phyloP scores from a whole-genome alignment of 2,888 invertebrate species.

The Eupeodes luniger region DNA sequence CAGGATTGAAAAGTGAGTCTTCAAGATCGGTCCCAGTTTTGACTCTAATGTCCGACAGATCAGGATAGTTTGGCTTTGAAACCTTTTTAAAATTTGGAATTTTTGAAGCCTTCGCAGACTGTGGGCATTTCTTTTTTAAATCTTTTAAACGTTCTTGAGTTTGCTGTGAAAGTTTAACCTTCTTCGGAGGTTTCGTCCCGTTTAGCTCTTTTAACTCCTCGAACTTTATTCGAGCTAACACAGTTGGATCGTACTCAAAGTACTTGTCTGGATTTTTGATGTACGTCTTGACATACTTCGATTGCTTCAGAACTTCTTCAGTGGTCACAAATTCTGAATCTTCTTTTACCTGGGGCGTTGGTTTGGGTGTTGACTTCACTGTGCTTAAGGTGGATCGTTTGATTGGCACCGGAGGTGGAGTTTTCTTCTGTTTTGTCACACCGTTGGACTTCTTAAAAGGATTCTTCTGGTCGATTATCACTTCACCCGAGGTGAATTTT shows the following conservation, averaged over 20 bases:
- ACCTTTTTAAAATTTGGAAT: slow-evolving; percentile 82
- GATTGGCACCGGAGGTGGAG: slow-evolving; percentile 81
- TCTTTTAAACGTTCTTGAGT: slow-evolving; percentile 79
- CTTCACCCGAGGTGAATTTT: slow-evolving; percentile 83
- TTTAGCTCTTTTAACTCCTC: slow-evolving; percentile 81
- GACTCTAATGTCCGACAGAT: slow-evolving; percentile 83
- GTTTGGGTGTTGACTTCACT: slow-evolving; percentile 76
- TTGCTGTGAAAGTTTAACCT: slow-evolving; percentile 74
- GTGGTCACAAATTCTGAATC: slow-evolving; percentile 82
- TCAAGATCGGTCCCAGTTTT: slow-evolving; percentile 82
- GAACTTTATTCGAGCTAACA: slow-evolving; percentile 81
- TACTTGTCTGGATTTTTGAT: slow-evolving; percentile 84
- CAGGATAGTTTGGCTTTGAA: slow-evolving; percentile 83
- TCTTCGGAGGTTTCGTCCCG: slow-evolving; percentile 79
- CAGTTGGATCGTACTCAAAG: slow-evolving; percentile 83
- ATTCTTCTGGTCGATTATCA: slow-evolving; percentile 83
- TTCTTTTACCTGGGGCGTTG: slow-evolving; percentile 78
- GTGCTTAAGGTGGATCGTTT: slow-evolving; percentile 81
- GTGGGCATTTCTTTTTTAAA: slow-evolving; percentile 77
- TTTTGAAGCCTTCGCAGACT: slow-evolving; percentile 77
- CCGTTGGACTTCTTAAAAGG: slow-evolving; percentile 81
- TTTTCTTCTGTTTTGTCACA: slow-evolving; percentile 77
- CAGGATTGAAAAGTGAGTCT: slow-evolving; percentile 82
- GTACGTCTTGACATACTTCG: slow-evolving; percentile 84
- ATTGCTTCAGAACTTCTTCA: slow-evolving; percentile 83